Percentiles rank a stretch among this genome's conserved stretches.
Evolutionary conservation across 2,888 invertebrate genomes (phyloP).

Genomic region (Glyphotaelius pellucidus): DNA sequence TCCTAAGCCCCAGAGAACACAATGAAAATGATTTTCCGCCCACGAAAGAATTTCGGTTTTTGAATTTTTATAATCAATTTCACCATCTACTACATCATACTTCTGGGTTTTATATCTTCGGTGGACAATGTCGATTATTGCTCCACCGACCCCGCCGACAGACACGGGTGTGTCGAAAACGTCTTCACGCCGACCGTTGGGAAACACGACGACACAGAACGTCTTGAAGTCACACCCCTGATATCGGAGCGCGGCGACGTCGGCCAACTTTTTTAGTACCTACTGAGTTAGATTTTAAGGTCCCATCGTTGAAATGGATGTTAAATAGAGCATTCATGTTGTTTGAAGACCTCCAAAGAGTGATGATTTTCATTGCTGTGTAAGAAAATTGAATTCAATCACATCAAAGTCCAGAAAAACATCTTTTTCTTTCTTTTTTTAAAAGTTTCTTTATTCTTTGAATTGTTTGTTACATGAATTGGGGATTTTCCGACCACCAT

Average conservation of each 20-base stretch:
- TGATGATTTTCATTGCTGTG: neutral
- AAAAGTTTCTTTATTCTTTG: too few relatives aligned
- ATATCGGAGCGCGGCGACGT: neutral
- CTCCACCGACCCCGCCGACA: neutral
- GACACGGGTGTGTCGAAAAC: neutral
- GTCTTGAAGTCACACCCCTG: constrained; percentile 2
- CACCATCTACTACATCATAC: too few relatives aligned
- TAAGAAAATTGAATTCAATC: neutral
- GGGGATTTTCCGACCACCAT: too few relatives aligned
- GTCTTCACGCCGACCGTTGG: neutral
- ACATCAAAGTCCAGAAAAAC: too few relatives aligned
- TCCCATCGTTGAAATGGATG: neutral
- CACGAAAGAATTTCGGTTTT: too few relatives aligned
- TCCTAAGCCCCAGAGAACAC: too few relatives aligned
- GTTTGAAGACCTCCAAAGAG: neutral
- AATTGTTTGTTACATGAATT: too few relatives aligned
- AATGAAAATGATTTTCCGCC: too few relatives aligned
- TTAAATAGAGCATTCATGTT: neutral
- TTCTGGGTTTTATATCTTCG: too few relatives aligned
- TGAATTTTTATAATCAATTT: too few relatives aligned
- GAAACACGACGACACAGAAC: neutral
- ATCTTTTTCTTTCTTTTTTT: too few relatives aligned
- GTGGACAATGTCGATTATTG: neutral
- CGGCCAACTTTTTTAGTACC: neutral
- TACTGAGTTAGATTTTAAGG: too few relatives aligned